phyloP scores from a whole-genome alignment of 2,888 invertebrate species.

The Acanthopleura granulata region DNA sequence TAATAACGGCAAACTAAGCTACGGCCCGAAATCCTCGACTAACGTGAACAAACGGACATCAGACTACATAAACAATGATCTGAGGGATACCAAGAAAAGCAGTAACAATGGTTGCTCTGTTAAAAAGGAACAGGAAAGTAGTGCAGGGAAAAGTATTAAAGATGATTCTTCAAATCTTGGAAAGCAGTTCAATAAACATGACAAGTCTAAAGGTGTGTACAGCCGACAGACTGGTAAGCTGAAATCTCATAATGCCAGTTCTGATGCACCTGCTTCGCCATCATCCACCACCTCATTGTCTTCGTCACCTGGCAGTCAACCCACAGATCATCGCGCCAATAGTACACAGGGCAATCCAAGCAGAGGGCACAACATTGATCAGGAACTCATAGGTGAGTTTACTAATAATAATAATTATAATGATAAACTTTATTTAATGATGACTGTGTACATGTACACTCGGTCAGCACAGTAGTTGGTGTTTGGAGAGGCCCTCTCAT shows the following conservation, averaged over 20 bases:
- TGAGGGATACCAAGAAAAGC: slow-evolving; percentile 47
- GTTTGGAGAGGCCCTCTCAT: too few species aligned
- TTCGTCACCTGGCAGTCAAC: too few species aligned
- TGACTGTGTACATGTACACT: too few species aligned
- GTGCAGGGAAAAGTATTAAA: not conserved
- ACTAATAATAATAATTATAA: too few species aligned
- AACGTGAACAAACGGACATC: slow-evolving; percentile 48
- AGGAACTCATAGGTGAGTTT: slow-evolving; percentile 50
- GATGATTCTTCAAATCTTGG: not conserved
- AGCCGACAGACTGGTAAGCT: not conserved
- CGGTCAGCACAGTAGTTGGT: too few species aligned
- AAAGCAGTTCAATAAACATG: not conserved
- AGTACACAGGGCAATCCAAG: not conserved
- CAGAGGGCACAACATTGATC: slow-evolving; percentile 41
- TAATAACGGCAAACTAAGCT: slow-evolving; percentile 59
- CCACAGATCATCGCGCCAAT: not conserved
- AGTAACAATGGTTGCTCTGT: slow-evolving; percentile 1
- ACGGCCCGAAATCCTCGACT: slow-evolving; percentile 39
- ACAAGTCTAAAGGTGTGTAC: not conserved
- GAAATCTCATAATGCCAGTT: not conserved
- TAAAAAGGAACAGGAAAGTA: not conserved
- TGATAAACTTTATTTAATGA: too few species aligned
- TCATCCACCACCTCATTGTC: too few species aligned
- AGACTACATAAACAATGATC: slow-evolving; percentile 66
- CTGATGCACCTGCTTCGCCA: too few species aligned